phyloP scores from a whole-genome alignment of 2,888 invertebrate genomes.

The Callinectes sapidus region DNA sequence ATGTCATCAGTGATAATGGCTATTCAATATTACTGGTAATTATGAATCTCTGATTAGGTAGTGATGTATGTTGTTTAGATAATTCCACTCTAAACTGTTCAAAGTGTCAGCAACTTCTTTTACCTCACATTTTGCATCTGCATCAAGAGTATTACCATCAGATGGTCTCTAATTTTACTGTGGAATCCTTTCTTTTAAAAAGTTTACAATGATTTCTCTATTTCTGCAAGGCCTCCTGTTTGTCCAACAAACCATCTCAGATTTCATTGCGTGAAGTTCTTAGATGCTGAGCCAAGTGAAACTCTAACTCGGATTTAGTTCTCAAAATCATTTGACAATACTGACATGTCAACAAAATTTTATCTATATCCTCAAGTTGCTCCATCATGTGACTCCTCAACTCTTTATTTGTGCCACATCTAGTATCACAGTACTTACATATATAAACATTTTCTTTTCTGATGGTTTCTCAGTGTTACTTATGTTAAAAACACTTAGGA shows the following conservation, averaged over 20 bases:
- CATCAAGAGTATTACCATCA: not conserved
- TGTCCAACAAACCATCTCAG: not conserved
- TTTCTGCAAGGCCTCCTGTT: not conserved
- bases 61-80: not conserved
- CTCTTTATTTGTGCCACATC: not conserved
- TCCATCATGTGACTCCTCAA: constrained; percentile 5
- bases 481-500: constrained; percentile 24
- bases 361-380: not conserved
- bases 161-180: constrained; percentile 22
- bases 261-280: not conserved
- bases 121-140: not conserved
- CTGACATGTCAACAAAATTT: constrained; percentile 13
- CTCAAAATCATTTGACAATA: not conserved
- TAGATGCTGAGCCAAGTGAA: not conserved
- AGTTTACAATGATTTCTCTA: constrained; percentile 45
- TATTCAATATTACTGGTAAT: not conserved
- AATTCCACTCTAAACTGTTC: not conserved
- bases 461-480: constrained; percentile 29
- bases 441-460: constrained; percentile 29
- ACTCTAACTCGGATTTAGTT: not conserved
- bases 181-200: constrained; percentile 42
- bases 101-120: not conserved
- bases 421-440: constrained; percentile 31
- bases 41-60: not conserved
- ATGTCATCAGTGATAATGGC: not conserved